A percentile compares a stretch with the other conserved stretches of the same genome.
phyloP scores from a whole-genome alignment of 1,140 invertebrate species.

The Calliopsis andreniformis region DNA sequence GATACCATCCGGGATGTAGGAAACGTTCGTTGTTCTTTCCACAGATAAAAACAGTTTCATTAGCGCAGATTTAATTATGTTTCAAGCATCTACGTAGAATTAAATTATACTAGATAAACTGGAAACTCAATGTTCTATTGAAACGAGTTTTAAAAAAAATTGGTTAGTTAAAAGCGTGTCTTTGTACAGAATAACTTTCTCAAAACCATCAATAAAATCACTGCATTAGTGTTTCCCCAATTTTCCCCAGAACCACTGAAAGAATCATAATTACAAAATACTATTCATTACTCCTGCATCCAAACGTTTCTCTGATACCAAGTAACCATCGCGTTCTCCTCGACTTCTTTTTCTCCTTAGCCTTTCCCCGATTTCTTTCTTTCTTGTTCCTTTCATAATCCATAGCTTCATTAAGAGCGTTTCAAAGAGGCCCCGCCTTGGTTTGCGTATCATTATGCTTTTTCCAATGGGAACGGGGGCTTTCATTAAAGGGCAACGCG shows the following conservation, averaged over 20 bases:
- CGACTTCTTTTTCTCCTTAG: neutral
- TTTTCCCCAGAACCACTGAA: too few species aligned
- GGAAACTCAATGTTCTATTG: too few species aligned
- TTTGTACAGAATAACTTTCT: too few species aligned
- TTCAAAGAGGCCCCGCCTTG: neutral
- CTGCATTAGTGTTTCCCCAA: too few species aligned
- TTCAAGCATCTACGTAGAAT: neutral
- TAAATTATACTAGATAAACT: too few species aligned
- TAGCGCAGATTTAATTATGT: neutral
- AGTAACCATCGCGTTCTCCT: conserved; percentile 4
- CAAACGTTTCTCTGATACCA: too few species aligned
- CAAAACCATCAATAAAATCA: too few species aligned
- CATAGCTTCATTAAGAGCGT: neutral
- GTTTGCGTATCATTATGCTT: neutral
- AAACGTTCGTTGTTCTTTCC: conserved; percentile 16
- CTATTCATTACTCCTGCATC: too few species aligned
- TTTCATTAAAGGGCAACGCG: neutral
- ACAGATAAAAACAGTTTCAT: neutral
- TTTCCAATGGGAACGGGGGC: neutral
- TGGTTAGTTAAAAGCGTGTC: too few species aligned
- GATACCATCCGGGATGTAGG: conserved; percentile 6
- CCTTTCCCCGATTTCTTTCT: conserved; percentile 13
- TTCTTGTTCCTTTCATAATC: conserved; percentile 22
- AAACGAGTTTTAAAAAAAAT: too few species aligned
- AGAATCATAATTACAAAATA: too few species aligned